Evolutionary conservation across 1,140 invertebrate species (phyloP), one percentile per base, ranked within the genome.

Genomic region (Drosophila mojavensis): DNA sequence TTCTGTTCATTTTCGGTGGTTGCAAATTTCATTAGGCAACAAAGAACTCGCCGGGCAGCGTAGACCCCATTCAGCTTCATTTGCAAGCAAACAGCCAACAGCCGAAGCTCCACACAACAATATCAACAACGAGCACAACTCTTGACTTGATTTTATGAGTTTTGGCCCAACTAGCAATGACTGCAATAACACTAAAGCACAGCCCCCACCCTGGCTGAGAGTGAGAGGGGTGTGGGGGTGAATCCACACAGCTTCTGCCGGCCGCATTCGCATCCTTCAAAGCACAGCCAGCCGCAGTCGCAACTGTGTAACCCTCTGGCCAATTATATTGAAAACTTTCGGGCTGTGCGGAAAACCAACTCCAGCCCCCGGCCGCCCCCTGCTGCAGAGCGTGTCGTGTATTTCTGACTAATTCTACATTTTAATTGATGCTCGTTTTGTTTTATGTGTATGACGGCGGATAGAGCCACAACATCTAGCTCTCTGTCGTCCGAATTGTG

Each of bases 241-340:
- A 58, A 65, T 58, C 47, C 67, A 66, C 54, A 15, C 58, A 71
- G 55, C 51, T 15, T 5, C 65, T 41, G 10, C 50, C 28, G 11
- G 20, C 26, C 17, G 5, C 26, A 45, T 24, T 20, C 20, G 41
- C 55, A 58, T 33, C 61, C 61, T 53, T 41, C 33, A 64, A 36
- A 68, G 30, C 30, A n/a, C 24, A 15, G 11, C 20, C 36, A 71
- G 39, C 55, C 60, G 13, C 41, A 71, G 51, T 65, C 33, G 60
- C 62, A 51, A 30, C 66, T 70, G 61, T 56, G 17, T 20, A 64
- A 65, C 67, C 73, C 68, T 71, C 54, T 66, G 75, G 82, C 76
- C 82, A 86, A 88, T 88, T 88, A 83, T 81, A 88, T 88, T 85
- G 81, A 81, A 85, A 85, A 85, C 63, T 81, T 85, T 73, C 6